A percentile compares a stretch with the other conserved stretches of the same genome.
phyloP scores from a whole-genome alignment of 1,140 invertebrate species.

The Zaprionus davidi region DNA sequence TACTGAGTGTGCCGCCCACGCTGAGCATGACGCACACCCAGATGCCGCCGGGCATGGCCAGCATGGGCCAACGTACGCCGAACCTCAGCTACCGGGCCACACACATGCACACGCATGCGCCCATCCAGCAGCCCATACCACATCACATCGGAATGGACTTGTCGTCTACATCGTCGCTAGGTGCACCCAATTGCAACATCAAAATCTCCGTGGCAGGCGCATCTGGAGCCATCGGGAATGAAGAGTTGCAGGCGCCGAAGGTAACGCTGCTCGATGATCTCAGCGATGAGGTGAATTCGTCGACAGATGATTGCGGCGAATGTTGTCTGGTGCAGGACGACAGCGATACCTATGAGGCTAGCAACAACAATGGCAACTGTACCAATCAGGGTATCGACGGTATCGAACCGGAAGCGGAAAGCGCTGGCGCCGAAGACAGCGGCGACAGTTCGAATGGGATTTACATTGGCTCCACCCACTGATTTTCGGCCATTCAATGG shows the following conservation, averaged over 20 bases:
- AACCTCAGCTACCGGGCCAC: slow-evolving; percentile 66
- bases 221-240: neutral
- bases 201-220: slow-evolving; percentile 65
- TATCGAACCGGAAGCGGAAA: slow-evolving; percentile 26
- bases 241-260: slow-evolving; percentile 65
- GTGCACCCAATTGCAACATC: slow-evolving; percentile 63
- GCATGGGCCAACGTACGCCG: slow-evolving; percentile 73
- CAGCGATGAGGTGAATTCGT: slow-evolving; percentile 70
- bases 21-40: slow-evolving; percentile 74
- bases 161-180: neutral
- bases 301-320: slow-evolving; percentile 70
- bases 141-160: slow-evolving; percentile 17
- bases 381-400: slow-evolving; percentile 35
- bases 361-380: slow-evolving; percentile 53
- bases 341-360: slow-evolving; percentile 69
- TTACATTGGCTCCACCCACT: slow-evolving; percentile 64
- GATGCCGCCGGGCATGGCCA: slow-evolving; percentile 76
- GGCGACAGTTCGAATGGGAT: slow-evolving; percentile 67
- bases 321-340: slow-evolving; percentile 70
- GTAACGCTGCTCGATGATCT: slow-evolving; percentile 76
- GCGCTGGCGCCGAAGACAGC: slow-evolving; percentile 56
- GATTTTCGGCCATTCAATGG: slow-evolving; percentile 63
- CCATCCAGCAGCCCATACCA: slow-evolving; percentile 66
- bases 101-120: slow-evolving; percentile 48
- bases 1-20: slow-evolving; percentile 74